Evolutionary conservation across 64 coral and sea anemone species (phyloP).

Genomic region (Pocillopora verrucosa): DNA sequence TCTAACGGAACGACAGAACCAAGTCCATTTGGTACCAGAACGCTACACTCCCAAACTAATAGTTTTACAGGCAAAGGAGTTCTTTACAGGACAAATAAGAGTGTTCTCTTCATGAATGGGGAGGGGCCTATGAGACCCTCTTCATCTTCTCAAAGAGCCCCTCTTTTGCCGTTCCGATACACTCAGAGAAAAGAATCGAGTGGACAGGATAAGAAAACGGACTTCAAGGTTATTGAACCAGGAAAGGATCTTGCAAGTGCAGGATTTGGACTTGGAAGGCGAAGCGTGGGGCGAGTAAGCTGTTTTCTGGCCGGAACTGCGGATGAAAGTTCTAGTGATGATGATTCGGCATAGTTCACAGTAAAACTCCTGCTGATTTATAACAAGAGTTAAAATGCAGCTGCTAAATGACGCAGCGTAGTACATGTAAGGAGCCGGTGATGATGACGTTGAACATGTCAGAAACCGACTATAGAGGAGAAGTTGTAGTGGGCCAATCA

Average conservation of each 20-base stretch:
- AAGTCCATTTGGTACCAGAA: neutral
- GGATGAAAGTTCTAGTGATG: constrained; percentile 24
- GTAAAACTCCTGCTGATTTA: neutral
- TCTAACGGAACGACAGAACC: neutral
- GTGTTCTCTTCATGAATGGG: neutral
- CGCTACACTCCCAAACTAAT: constrained; percentile 9
- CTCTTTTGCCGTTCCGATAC: constrained; percentile 63
- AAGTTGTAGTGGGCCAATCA: too few relatives aligned
- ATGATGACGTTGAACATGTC: too few relatives aligned
- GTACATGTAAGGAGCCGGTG: too few relatives aligned
- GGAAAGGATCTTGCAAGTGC: constrained; percentile 83
- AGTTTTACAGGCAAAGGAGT: constrained; percentile 14
- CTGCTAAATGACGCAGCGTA: neutral
- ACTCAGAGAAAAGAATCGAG: constrained; percentile 48
- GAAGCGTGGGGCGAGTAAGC: constrained; percentile 32
- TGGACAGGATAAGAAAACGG: neutral
- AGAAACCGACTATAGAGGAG: too few relatives aligned
- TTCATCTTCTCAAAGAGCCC: constrained; percentile 11
- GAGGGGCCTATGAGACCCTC: constrained; percentile 26
- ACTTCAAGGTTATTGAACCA: constrained; percentile 75
- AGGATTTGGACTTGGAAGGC: constrained; percentile 62
- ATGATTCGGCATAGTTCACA: neutral
- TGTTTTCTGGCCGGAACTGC: constrained; percentile 56
- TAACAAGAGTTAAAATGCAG: neutral
- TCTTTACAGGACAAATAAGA: constrained; percentile 16